Evolutionary conservation across 2,113 vertebrate genomes (phyloP), one percentile per base, ranked within the genome.

Genomic region (Scolopax mira): DNA sequence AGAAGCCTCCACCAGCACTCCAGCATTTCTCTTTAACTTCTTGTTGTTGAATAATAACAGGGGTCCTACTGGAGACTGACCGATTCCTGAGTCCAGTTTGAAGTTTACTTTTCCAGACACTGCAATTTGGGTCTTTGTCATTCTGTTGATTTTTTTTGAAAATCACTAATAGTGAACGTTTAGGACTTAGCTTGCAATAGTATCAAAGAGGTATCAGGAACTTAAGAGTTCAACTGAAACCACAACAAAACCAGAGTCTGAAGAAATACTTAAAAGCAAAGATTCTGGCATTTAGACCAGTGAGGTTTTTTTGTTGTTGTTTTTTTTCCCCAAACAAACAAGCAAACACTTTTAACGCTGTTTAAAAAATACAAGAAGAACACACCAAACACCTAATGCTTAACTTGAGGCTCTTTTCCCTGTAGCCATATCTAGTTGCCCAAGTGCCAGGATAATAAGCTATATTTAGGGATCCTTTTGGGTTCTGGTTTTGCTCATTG

Each of bases 391-490:
- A 8, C 23, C 78, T 42, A 14, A 71, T 54, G 35, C 33, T 62
- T 35, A 70, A n/a, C 23, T 10, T 14, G 42, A 66, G 48, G 30
- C 60, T 78, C 55, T 28, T 55, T 35, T 66, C 79, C 35, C 23
- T 1, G 8, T 1, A 42, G 44, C 55, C 39, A 3, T 57, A 84
- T 39, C 67, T 49, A 18, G 41, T 6, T 64, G 37, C 73, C 48
- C 41, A 44, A 73, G 75, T 30, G 75, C 42, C 69, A n/a, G 85
- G 73, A 79, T 89, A 95, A 92, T 64, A 31, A 57, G 55, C 90
- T 95, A 82, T 91, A 92, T 96, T 96, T 94, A 94, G 92, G 90
- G 51, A 85, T 44, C 70, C 79, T 54, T 73, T 74, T 23, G 31
- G 72, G 19, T 89, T 90, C 93, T 96, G 89, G 16, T 55, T 88